phyloP scores from a whole-genome alignment of 2,113 vertebrate genomes.

The Upupa epops region DNA sequence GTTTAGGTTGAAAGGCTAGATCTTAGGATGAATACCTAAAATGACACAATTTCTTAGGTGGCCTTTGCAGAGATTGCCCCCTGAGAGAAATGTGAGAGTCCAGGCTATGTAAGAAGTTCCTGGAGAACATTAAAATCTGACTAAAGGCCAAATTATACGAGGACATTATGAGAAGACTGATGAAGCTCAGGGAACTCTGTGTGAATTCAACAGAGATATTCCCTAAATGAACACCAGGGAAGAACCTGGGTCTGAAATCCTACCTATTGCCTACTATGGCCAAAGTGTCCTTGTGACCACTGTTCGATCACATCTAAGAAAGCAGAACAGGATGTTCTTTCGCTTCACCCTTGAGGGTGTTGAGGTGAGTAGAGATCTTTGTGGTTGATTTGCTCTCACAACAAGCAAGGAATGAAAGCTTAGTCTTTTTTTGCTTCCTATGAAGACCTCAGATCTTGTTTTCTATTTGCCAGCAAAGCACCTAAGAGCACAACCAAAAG shows the following conservation, averaged over 20 bases:
- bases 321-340: not conserved
- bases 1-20: not conserved
- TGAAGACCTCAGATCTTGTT: not conserved
- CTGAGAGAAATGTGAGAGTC: not conserved
- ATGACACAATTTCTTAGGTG: not conserved
- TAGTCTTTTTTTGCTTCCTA: not conserved
- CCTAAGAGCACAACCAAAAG: not conserved
- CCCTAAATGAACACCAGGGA: not conserved
- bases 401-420: not conserved
- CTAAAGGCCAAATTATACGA: not conserved
- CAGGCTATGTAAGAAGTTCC: not conserved
- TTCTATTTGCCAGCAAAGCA: not conserved
- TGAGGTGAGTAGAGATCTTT: not conserved
- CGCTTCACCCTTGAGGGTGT: not conserved
- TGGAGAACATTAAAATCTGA: not conserved
- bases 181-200: not conserved
- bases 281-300: not conserved
- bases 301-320: not conserved
- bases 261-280: not conserved
- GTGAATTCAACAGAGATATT: not conserved
- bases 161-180: not conserved
- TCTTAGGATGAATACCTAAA: not conserved
- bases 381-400: not conserved
- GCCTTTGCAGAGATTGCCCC: not conserved
- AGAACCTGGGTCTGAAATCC: not conserved